Evolutionary conservation across 2,888 invertebrate genomes (phyloP), one percentile per base, ranked within the genome.

Genomic region (Junonia oenone): DNA sequence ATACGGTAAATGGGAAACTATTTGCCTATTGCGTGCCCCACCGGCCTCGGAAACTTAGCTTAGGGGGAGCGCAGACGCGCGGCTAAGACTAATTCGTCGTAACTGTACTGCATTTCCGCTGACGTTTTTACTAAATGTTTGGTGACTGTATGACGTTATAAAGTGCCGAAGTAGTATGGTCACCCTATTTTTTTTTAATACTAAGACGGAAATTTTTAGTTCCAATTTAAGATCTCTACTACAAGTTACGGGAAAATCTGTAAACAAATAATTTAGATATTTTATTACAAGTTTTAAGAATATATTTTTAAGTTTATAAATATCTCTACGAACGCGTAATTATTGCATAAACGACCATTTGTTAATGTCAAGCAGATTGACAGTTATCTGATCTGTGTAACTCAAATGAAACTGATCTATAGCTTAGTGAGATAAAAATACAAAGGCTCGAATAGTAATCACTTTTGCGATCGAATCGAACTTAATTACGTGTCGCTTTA

Each of bases 1-100:
- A 83, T 72, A 73, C 78, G 43, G 78, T 79, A 84, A 85, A 84
- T 83, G 84, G 85, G 83, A 80, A 81, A 83, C 77, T 71, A 70
- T 80, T 79, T 73, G 80, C 75, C 81, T 81, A 81, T 77, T 76
- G 75, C 67, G 57, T 63, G 68, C 69, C 80, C 81, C 79, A 73
- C 68, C 67, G 57, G 58, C 62, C 63, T 58, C 63, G 62, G 57
- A 51, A 58, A 58, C 53, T 55, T 59, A 17, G 55, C 33, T 51
- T 47, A 58, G 49, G 55, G 52, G 11, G 27, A 22, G 45, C 8
- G 6, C 15, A 47, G 17, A 45, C 46, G 49, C 11, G 17, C 50
- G 40, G 40, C 33, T 57, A 37, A 37, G 37, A 17, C 4, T 43
- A n/a, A 35, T 17, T 19, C 43, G 26, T 49, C 8, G 9, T 49